Evolutionary conservation across 2,888 invertebrate species (phyloP), one percentile per base, ranked within the genome.

Genomic region (Creontiades dilutus): DNA sequence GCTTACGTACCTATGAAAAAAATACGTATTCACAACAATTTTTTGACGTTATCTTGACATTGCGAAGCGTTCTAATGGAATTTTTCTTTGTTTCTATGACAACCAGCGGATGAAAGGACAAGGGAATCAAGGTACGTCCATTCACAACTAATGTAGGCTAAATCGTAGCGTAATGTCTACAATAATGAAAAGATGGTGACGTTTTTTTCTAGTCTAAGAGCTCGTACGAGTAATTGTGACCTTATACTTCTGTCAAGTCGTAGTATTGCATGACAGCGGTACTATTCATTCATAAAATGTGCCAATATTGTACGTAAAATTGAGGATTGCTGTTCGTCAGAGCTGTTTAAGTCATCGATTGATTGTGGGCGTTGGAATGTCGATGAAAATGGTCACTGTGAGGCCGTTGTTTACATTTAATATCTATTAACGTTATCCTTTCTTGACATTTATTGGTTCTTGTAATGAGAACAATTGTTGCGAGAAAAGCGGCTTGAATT

Each of bases 61-160:
- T 28, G 14, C 57, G 61, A 48, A 23, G 57, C 16, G 61, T 55
- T 27, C 27, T 85, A 85, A 85, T 85, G 5, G 48, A 68, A 9
- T 92, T 91, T 91, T 92, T 91, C 90, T 92, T 92, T 91, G 92
- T 92, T 92, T 91, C 92, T 91, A 91, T 92, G 92, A 93, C 93
- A 92, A 93, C 93, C 92, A 94, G 96, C 96, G 96, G 95, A 96
- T 96, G 96, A 96, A 96, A 96, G 96, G 96, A 95, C 96, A 96
- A 95, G 96, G 96, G 95, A 96, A 96, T 94, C 96, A 96, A 96
- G 96, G 96, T 96, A 95, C 92, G 93, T 91, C 78, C 82, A 28
- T 82, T 47, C 68, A 68, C 19, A 68, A 68, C 27, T 19, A 23
- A 23, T 9, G 61, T 61, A 19, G 61, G 19, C 78, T 37, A 61